Base-by-base conservation (phyloP, 2,888 invertebrate genomes). In the Xylophagus ater region DNA sequence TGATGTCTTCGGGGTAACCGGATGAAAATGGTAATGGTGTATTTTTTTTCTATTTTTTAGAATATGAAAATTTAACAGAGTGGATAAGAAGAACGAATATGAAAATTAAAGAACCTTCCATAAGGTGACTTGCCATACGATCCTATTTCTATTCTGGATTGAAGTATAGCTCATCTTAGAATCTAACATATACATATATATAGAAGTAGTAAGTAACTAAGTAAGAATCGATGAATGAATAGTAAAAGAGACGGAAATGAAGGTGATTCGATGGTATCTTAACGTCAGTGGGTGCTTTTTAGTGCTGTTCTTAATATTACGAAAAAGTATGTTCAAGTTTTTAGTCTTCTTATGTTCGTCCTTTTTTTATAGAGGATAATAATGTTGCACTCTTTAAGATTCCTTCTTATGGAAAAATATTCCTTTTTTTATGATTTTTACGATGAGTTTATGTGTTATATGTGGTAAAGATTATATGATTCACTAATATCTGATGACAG, bases 381-480 rank as follows among this genome's bases (percentile, higher is more conserved):
- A 31, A 31, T 37, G 30, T 37, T 37, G 31, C 37, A 30, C 31
- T 31, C 17, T 31, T 25, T 31, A 24, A 31, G 30, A 23, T 30
- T 19, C 31, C 31, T 30, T 31, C 37, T 40, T 40, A 40, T 40
- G 40, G 40, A 40, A 40, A 40, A 35, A 35, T 40, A 34, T 40
- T 40, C n/a, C n/a, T n/a, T n/a, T n/a, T n/a, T n/a, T n/a, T n/a
- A n/a, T n/a, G n/a, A n/a, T n/a, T 40, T 40, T 40, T 40, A 40
- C 40, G 40, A 40, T 23, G 34, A 40, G 40, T 40, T 40, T 40
- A 40, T 40, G 34, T 35, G 28, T n/a, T n/a, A n/a, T n/a, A n/a
- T 31, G 12, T 17, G 35, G 40, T 35, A 35, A 24, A 30, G 35
- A 40, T 34, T 35, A 35, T 40, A 40, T 40, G 40, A 35, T 40